Evolutionary conservation across 2,888 invertebrate genomes (phyloP).

Genomic region (Synanthedon andrenaeformis): DNA sequence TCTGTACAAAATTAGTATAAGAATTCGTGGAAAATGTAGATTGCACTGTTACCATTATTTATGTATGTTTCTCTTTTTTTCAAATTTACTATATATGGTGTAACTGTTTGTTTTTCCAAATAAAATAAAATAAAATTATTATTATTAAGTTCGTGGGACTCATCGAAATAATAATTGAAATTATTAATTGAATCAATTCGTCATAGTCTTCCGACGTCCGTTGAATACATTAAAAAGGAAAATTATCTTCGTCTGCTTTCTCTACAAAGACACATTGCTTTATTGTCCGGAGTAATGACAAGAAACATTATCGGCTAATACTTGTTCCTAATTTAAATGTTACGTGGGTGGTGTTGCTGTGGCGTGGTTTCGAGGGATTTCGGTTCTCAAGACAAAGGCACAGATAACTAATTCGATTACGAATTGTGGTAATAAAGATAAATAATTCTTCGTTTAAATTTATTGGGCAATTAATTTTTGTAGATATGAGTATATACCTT

Average conservation of each 20-base stretch:
- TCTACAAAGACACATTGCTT: neutral
- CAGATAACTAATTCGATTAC: conserved; percentile 3
- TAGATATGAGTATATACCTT: too few relatives aligned
- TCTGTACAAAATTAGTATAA: too few relatives aligned
- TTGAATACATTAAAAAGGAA: neutral
- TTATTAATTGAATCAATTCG: neutral
- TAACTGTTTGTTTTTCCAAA: too few relatives aligned
- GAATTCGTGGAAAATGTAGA: too few relatives aligned
- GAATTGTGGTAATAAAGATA: conserved; percentile 2
- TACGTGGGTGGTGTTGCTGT: neutral
- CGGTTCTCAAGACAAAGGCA: conserved; percentile 1
- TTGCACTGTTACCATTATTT: too few relatives aligned
- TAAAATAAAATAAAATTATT: too few relatives aligned
- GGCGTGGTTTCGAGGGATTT: neutral
- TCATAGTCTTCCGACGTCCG: neutral
- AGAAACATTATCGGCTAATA: conserved; percentile 1
- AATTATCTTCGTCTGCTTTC: neutral
- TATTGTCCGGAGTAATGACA: neutral
- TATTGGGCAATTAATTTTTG: neutral
- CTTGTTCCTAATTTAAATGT: conserved; percentile 1
- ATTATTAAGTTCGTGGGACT: too few relatives aligned
- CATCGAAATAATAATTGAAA: too few relatives aligned
- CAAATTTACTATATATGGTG: too few relatives aligned
- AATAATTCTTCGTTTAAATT: neutral
- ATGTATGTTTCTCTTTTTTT: too few relatives aligned